phyloP scores from a whole-genome alignment of 2,797 vertebrate genomes.

The Acrossocheilus wenchowensis region DNA sequence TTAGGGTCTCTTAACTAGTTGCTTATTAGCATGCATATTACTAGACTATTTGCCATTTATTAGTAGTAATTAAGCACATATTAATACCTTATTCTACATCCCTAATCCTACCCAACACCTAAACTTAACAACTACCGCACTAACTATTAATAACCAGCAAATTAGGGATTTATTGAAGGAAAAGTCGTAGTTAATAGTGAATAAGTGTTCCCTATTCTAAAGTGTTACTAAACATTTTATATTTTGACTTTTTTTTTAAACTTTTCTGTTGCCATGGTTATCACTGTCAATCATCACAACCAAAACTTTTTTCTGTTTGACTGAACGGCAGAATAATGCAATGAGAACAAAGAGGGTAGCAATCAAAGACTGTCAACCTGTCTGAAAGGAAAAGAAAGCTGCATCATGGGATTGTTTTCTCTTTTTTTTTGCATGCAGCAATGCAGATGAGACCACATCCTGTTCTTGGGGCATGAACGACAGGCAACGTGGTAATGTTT shows the following conservation, averaged over 20 bases:
- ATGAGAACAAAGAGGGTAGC: neutral
- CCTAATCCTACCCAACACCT: too few relatives aligned
- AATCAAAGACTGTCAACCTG: neutral
- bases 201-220: too few relatives aligned
- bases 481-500: neutral
- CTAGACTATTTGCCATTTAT: too few relatives aligned
- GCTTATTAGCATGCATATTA: too few relatives aligned
- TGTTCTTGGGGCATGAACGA: constrained; percentile 1
- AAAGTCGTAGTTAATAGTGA: too few relatives aligned
- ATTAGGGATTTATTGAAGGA: too few relatives aligned
- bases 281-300: neutral
- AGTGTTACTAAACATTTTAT: neutral
- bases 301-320: neutral
- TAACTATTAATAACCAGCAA: too few relatives aligned
- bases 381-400: constrained; percentile 10
- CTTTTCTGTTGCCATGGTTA: neutral
- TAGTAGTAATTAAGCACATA: too few relatives aligned
- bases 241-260: neutral
- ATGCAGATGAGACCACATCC: constrained; percentile 46
- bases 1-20: too few relatives aligned
- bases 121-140: too few relatives aligned
- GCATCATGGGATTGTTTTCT: constrained; percentile 10
- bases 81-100: too few relatives aligned
- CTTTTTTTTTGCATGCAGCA: constrained; percentile 6
- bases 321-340: neutral